phyloP scores from a whole-genome alignment of 2,113 vertebrate genomes.

The Hydropotes inermis region DNA sequence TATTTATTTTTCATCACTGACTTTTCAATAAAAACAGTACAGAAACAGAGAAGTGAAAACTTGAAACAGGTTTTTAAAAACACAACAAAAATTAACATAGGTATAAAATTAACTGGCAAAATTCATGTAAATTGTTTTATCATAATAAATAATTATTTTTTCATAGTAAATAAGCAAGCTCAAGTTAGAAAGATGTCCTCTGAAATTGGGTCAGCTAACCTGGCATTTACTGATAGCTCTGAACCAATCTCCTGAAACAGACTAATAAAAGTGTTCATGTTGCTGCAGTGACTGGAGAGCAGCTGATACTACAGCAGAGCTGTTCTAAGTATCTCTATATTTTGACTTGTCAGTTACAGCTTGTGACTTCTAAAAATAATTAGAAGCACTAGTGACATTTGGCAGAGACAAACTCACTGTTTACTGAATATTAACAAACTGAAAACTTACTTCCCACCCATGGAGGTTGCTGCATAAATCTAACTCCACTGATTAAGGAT shows the following conservation, averaged over 20 bases:
- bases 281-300: background rate
- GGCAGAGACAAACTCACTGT: constrained; percentile 45
- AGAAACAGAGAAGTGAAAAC: background rate
- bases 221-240: constrained; percentile 17
- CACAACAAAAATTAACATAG: background rate
- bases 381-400: constrained; percentile 58
- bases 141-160: background rate
- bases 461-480: background rate
- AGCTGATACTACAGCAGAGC: background rate
- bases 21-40: background rate
- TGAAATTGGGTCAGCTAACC: background rate
- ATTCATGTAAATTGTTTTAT: background rate
- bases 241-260: constrained; percentile 16
- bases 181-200: background rate
- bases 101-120: background rate
- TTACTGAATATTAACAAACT: background rate
- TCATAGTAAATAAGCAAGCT: background rate
- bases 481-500: background rate
- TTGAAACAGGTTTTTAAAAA: background rate
- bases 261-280: background rate
- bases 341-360: constrained; percentile 52
- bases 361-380: constrained; percentile 74
- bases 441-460: background rate
- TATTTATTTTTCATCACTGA: background rate
- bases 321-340: constrained; percentile 28